Evolutionary conservation across 2,888 invertebrate genomes (phyloP).

Genomic region (Dascillus cervinus): DNA sequence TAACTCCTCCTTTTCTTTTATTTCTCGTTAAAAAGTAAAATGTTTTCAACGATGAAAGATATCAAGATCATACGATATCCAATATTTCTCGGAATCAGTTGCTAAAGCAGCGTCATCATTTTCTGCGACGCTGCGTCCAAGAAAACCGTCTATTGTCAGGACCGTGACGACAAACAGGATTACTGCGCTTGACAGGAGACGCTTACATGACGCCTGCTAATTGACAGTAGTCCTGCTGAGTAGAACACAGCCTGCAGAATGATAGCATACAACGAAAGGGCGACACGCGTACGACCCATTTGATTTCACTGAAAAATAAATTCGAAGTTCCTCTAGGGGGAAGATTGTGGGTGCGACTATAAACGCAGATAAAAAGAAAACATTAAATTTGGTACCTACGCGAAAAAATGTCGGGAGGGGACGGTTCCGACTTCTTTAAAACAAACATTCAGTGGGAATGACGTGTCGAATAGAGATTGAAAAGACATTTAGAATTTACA

Average conservation of each 20-base stretch:
- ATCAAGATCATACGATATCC: not conserved
- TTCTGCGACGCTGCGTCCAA: constrained; percentile 13
- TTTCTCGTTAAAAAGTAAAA: too few species aligned
- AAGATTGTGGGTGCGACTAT: constrained; percentile 5
- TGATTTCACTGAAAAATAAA: too few species aligned
- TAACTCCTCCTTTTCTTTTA: too few species aligned
- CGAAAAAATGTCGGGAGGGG: constrained; percentile 7
- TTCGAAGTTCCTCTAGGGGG: constrained; percentile 7
- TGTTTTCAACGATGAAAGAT: too few species aligned
- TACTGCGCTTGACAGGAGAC: constrained; percentile 16
- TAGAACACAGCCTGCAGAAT: too few species aligned
- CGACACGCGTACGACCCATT: too few species aligned
- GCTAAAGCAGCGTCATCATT: constrained; percentile 5
- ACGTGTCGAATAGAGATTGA: constrained; percentile 24
- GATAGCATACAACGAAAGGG: too few species aligned
- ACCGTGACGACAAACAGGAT: constrained; percentile 13
- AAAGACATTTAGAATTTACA: constrained; percentile 24
- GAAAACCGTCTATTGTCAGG: constrained; percentile 11
- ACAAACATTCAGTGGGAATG: constrained; percentile 22
- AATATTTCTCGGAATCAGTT: not conserved
- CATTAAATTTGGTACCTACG: not conserved
- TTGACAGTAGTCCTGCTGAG: constrained; percentile 21
- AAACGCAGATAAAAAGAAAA: constrained; percentile 4
- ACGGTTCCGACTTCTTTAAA: constrained; percentile 17
- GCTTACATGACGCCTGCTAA: constrained; percentile 18